phyloP scores from a whole-genome alignment of 2,113 vertebrate genomes.

The human (Homo sapiens) region GRCh38 chr9:38235001-38235500 shows the following conservation, averaged over 20 bases:
- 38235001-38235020: not conserved
- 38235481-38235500: not conserved
- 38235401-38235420: not conserved
- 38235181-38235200: not conserved
- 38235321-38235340: not conserved
- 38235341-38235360: not conserved
- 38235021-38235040: not conserved
- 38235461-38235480: rapidly evolving
- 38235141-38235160: not conserved
- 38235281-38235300: not conserved
- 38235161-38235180: not conserved
- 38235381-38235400: not conserved
- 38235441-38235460: not conserved
- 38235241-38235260: not conserved
- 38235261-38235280: not conserved
- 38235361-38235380: not conserved
- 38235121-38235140: not conserved
- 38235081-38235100: not conserved
- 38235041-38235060: not conserved
- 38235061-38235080: not conserved
- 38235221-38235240: not conserved
- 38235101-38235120: not conserved
- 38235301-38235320: not conserved
- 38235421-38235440: not conserved
- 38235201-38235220: not conserved